These are phyloP conservation scores for Mustela lutreola DNA, from an alignment of 2,113 vertebrate genomes.

Conservation along the genomic window DNA sequence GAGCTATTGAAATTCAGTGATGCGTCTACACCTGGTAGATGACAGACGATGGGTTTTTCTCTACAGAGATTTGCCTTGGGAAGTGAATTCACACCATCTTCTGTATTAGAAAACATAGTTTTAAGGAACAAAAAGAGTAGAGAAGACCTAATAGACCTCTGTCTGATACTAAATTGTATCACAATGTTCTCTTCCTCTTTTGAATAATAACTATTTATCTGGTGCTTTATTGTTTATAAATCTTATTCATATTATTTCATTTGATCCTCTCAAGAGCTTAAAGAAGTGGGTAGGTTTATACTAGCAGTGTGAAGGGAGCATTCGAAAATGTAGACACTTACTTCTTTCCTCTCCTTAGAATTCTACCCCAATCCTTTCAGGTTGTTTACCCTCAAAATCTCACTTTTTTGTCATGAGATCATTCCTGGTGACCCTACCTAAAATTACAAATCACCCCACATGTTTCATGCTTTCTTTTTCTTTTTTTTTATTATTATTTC, in stretches of 20 bases:
- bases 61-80: not conserved
- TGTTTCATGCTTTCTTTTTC: not conserved
- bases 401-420: not conserved
- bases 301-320: not conserved
- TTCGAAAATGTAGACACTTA: not conserved
- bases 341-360: not conserved
- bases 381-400: not conserved
- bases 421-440: not conserved
- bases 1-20: not conserved
- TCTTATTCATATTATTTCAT: not conserved
- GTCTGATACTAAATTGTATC: not conserved
- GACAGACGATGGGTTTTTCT: not conserved
- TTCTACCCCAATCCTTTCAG: not conserved
- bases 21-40: not conserved
- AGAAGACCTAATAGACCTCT: not conserved
- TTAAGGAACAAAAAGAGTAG: slow-evolving; percentile 12
- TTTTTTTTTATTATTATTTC: not conserved
- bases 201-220: not conserved
- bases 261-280: not conserved
- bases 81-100: not conserved
- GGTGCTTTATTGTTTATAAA: not conserved
- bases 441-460: not conserved
- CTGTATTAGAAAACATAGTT: not conserved
- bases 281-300: not conserved
- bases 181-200: not conserved